Conservation (phyloP, 1,140 invertebrate species). For the Augochlora pura region DNA sequence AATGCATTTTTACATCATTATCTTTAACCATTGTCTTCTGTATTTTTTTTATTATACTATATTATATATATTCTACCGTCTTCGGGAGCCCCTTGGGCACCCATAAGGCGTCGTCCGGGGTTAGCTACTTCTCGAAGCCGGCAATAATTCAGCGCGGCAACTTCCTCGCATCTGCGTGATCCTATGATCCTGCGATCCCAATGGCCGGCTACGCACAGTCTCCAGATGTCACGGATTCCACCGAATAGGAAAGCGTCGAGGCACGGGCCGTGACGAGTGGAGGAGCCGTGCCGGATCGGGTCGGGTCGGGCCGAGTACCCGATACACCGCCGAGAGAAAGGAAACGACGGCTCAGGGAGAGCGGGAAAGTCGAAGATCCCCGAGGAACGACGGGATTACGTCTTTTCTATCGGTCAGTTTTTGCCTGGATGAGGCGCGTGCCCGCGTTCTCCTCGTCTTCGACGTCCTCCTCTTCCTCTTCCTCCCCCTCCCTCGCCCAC, state of each 20-base stretch:
- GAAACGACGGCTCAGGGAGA: not conserved
- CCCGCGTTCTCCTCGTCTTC: constrained; percentile 1
- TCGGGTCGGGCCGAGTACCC: too few relatives aligned
- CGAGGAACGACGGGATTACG: constrained; percentile 8
- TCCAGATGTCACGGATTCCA: constrained; percentile 69
- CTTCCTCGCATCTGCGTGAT: constrained; percentile 53
- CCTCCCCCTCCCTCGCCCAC: too few relatives aligned
- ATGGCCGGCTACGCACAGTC: constrained; percentile 29
- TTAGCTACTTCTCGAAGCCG: constrained; percentile 32
- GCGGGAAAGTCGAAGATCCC: not conserved
- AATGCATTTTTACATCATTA: too few relatives aligned
- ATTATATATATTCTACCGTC: too few relatives aligned
- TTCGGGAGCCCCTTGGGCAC: too few relatives aligned
- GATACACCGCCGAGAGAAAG: not conserved
- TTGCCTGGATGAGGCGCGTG: constrained; percentile 34
- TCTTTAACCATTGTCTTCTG: too few relatives aligned
- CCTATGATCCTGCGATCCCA: constrained; percentile 34
- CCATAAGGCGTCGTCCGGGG: too few relatives aligned
- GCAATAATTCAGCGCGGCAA: constrained; percentile 64
- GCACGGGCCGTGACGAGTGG: not conserved
- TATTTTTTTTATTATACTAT: too few relatives aligned
- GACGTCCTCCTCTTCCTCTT: not conserved
- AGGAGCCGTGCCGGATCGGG: too few relatives aligned
- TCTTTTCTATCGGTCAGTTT: constrained; percentile 34
- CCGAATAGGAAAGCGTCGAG: constrained; percentile 46